Conservation (phyloP, 2,113 vertebrate species). For the Pachycephala philippinensis region DNA sequence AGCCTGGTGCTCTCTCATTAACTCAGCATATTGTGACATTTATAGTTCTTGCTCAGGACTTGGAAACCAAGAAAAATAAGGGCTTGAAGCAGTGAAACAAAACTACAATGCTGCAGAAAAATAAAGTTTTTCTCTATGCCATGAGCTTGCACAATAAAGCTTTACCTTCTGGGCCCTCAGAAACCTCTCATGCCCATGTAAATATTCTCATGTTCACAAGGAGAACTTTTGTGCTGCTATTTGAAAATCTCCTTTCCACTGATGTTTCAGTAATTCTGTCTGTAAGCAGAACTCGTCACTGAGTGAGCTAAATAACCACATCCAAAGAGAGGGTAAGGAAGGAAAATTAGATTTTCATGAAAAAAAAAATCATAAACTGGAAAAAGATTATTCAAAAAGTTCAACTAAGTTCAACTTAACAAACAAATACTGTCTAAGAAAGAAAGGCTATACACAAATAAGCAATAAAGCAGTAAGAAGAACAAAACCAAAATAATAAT, state of each 20-base stretch:
- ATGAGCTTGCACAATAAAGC: not conserved
- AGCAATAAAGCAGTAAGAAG: not conserved
- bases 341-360: not conserved
- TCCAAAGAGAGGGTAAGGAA: not conserved
- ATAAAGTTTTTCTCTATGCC: not conserved
- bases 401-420: not conserved
- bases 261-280: not conserved
- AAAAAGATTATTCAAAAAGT: not conserved
- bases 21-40: conserved; percentile 26
- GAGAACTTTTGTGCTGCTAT: not conserved
- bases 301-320: not conserved
- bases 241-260: not conserved
- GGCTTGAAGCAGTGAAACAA: not conserved
- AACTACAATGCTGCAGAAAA: not conserved
- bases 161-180: not conserved
- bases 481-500: not conserved
- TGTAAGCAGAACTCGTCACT: not conserved
- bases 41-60: not conserved
- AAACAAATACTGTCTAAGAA: not conserved
- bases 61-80: not conserved
- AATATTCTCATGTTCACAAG: not conserved
- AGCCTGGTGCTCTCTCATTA: conserved; percentile 47
- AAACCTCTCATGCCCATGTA: not conserved
- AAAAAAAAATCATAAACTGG: not conserved
- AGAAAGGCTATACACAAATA: not conserved